These are phyloP conservation scores for Chrysina gloriosa DNA, from an alignment of 2,888 invertebrate genomes.

Conservation along the genomic window DNA sequence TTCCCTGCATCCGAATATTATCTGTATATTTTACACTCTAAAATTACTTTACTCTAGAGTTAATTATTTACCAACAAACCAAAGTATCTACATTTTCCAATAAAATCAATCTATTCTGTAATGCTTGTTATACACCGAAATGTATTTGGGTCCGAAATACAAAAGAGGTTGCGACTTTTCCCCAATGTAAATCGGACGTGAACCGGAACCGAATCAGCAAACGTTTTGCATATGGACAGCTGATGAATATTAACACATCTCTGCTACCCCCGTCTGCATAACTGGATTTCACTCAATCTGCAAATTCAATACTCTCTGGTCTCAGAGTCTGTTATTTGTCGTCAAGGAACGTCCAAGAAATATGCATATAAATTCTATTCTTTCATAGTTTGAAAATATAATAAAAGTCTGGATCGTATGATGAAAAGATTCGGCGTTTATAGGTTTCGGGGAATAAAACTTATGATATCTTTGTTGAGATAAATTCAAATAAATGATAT, in stretches of 20 bases:
- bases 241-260: conserved; percentile 64
- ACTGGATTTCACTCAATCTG: conserved; percentile 53
- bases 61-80: too few relatives aligned
- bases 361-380: conserved; percentile 29
- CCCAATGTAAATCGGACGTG: conserved; percentile 47
- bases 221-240: conserved; percentile 64
- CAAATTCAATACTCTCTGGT: conserved; percentile 44
- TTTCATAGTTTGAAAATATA: conserved; percentile 29
- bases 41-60: too few relatives aligned
- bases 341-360: conserved; percentile 14
- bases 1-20: too few relatives aligned
- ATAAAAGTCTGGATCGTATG: conserved; percentile 16
- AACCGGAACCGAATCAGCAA: conserved; percentile 63
- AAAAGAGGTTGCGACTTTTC: conserved; percentile 28
- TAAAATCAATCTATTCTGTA: too few relatives aligned
- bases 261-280: conserved; percentile 49
- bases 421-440: too few relatives aligned
- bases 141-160: neutral
- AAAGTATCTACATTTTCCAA: too few relatives aligned
- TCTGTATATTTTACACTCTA: too few relatives aligned
- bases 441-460: too few relatives aligned
- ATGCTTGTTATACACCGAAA: neutral
- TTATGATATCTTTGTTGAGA: too few relatives aligned
- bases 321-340: conserved; percentile 32
- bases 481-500: too few relatives aligned